These are phyloP conservation scores for Cephus nigrinus DNA, from an alignment of 2,888 invertebrate species.

Conservation along the genomic window DNA sequence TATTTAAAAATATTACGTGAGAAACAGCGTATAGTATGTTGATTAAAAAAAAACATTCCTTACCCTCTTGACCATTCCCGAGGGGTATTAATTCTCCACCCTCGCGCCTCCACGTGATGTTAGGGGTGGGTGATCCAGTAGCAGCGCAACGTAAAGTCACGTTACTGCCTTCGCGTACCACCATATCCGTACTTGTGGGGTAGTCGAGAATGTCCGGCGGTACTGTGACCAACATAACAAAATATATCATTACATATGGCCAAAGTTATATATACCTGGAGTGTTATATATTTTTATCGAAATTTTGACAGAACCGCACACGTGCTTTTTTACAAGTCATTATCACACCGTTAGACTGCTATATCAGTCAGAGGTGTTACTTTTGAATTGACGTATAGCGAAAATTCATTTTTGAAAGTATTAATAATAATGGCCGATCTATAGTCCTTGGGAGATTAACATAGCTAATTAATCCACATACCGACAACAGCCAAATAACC, in stretches of 20 bases:
- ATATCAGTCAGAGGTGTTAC: no score
- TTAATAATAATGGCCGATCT: no score
- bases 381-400: no score
- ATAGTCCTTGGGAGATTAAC: no score
- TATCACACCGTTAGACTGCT: no score
- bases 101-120: slow-evolving; percentile 84
- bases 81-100: slow-evolving; percentile 74
- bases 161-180: slow-evolving; percentile 82
- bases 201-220: slow-evolving; percentile 84
- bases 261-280: no score
- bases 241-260: no score
- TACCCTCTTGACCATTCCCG: slow-evolving; percentile 58
- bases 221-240: slow-evolving; percentile 67
- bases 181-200: slow-evolving; percentile 77
- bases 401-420: no score
- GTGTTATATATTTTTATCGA: no score
- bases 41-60: slow-evolving; percentile 14
- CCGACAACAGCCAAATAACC: slow-evolving; percentile 77
- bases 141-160: slow-evolving; percentile 83
- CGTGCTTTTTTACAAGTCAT: no score
- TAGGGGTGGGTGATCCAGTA: slow-evolving; percentile 83
- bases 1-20: not conserved
- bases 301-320: no score
- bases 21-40: no score
- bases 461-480: slow-evolving; percentile 59